phyloP scores from a whole-genome alignment of 1,140 invertebrate species.

The Drosophila serrata region DNA sequence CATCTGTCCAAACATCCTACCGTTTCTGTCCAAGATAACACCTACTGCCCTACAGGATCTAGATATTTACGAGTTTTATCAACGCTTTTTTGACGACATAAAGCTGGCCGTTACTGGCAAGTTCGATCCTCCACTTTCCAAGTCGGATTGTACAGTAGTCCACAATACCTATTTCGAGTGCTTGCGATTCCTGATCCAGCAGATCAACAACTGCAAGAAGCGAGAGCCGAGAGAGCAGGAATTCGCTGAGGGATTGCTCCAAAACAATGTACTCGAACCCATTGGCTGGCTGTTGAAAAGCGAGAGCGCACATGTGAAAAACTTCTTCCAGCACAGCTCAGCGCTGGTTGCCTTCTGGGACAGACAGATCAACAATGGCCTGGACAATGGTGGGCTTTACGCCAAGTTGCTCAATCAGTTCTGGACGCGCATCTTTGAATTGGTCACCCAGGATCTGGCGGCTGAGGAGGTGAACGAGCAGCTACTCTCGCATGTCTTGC shows the following conservation, averaged over 20 bases:
- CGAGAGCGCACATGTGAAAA: constrained; percentile 78
- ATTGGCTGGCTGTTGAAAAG: constrained; percentile 86
- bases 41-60: constrained; percentile 82
- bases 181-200: constrained; percentile 88
- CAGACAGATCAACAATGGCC: constrained; percentile 80
- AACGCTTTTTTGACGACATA: constrained; percentile 90
- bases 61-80: constrained; percentile 87
- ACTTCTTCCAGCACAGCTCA: constrained; percentile 86
- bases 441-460: constrained; percentile 83
- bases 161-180: constrained; percentile 90
- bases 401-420: constrained; percentile 86
- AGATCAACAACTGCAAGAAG: constrained; percentile 61
- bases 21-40: constrained; percentile 90
- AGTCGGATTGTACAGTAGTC: constrained; percentile 88
- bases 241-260: constrained; percentile 68
- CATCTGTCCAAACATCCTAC: constrained; percentile 91
- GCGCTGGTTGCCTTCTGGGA: constrained; percentile 87
- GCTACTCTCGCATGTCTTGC: constrained; percentile 59
- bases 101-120: constrained; percentile 48
- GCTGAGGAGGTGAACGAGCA: constrained; percentile 56
- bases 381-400: constrained; percentile 80
- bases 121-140: constrained; percentile 60
- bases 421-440: constrained; percentile 86
- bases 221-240: constrained; percentile 18
- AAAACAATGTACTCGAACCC: constrained; percentile 85